Evolutionary conservation across 2,888 invertebrate genomes (phyloP).

Genomic region (Andrena flavipes): DNA sequence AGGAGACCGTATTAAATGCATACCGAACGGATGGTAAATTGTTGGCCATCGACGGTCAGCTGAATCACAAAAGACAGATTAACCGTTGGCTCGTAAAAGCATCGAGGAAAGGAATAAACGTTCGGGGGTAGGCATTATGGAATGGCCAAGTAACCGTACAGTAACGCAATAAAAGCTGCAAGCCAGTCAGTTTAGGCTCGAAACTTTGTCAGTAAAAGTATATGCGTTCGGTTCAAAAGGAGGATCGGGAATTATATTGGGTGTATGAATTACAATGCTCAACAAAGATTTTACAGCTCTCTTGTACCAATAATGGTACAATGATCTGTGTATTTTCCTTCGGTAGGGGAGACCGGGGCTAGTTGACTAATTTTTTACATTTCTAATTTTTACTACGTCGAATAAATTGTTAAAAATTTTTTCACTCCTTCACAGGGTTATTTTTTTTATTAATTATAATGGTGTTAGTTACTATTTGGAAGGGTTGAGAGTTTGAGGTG

Average conservation of each 20-base stretch:
- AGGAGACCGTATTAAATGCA: constrained; percentile 20
- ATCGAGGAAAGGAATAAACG: constrained; percentile 8
- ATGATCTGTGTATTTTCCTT: too few relatives aligned
- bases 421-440: too few relatives aligned
- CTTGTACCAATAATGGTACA: background rate
- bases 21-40: constrained; percentile 30
- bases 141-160: background rate
- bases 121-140: constrained; percentile 1
- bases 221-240: background rate
- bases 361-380: too few relatives aligned
- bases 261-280: too few relatives aligned
- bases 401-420: too few relatives aligned
- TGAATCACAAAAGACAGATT: constrained; percentile 39
- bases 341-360: too few relatives aligned
- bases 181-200: background rate
- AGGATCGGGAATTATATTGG: too few relatives aligned
- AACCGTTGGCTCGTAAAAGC: constrained; percentile 12
- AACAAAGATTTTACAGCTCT: background rate
- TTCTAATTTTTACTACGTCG: too few relatives aligned
- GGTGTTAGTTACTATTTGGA: too few relatives aligned
- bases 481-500: too few relatives aligned
- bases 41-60: constrained; percentile 26
- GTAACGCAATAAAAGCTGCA: constrained; percentile 25
- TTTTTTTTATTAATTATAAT: too few relatives aligned
- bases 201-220: background rate